Percentiles rank a stretch among this genome's conserved stretches.
Conservation (phyloP, 2,888 invertebrate species). For the Calliopum simillimum region DNA sequence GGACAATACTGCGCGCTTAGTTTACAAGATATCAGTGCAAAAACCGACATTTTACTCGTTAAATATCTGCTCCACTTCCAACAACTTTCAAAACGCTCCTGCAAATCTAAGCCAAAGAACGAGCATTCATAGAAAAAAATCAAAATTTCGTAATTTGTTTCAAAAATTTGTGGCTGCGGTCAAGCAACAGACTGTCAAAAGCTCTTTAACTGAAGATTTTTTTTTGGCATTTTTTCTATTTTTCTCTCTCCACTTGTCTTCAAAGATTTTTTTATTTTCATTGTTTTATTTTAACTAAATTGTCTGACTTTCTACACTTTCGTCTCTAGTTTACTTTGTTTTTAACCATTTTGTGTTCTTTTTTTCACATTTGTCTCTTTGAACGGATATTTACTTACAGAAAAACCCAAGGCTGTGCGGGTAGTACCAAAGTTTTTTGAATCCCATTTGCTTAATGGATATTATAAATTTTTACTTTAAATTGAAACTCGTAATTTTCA, state of each 20-base stretch:
- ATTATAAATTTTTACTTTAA: constrained; percentile 67
- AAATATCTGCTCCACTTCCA: no score
- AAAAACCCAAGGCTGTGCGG: neutral
- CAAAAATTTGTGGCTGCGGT: constrained; percentile 23
- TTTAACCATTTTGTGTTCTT: neutral
- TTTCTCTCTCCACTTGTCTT: neutral
- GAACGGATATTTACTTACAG: neutral
- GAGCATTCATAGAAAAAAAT: neutral
- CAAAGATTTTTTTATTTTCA: neutral
- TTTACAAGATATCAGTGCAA: no score
- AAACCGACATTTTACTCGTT: no score
- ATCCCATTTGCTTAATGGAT: constrained; percentile 67
- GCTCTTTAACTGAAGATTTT: neutral
- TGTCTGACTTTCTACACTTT: no score
- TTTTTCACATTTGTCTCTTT: neutral
- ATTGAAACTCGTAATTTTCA: constrained; percentile 67
- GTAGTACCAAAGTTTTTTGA: constrained; percentile 38
- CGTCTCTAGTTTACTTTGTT: neutral
- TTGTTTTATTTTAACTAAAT: neutral
- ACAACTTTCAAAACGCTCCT: no score
- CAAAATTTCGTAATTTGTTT: constrained; percentile 12
- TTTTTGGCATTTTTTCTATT: neutral
- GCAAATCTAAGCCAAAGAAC: neutral
- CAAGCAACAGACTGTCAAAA: constrained; percentile 22
- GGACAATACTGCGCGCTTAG: no score